Conservation (phyloP, 2,797 vertebrate species). For the Alauda arvensis region DNA sequence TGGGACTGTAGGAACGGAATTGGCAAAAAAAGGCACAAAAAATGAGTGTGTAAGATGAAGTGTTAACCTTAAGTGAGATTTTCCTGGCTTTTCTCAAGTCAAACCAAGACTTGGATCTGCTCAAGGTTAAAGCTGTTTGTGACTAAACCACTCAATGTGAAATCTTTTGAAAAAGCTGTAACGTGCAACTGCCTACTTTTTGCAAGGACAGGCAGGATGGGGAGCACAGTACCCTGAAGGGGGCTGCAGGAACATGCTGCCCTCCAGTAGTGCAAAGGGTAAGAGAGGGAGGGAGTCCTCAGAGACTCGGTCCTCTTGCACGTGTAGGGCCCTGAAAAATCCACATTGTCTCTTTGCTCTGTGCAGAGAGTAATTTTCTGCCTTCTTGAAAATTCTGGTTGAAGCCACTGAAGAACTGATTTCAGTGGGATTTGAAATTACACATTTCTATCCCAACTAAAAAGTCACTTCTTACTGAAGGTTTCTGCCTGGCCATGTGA, state of each 20-base stretch:
- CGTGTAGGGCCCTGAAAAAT: neutral
- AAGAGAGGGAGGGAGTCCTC: neutral
- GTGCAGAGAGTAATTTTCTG: neutral
- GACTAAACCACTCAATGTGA: neutral
- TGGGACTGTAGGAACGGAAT: conserved; percentile 6
- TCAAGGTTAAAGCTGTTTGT: neutral
- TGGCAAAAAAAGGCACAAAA: conserved; percentile 64
- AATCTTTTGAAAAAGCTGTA: neutral
- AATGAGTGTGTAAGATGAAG: neutral
- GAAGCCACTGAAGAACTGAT: neutral
- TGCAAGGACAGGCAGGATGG: neutral
- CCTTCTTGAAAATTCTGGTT: neutral
- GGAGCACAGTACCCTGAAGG: neutral
- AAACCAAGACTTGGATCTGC: neutral
- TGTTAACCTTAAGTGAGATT: conserved; percentile 16
- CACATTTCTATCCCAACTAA: neutral
- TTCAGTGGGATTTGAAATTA: neutral
- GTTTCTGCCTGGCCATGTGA: neutral
- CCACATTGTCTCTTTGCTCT: neutral
- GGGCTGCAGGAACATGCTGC: neutral
- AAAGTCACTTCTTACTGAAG: neutral
- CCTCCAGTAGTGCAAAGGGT: neutral
- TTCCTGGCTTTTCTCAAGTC: conserved; percentile 21
- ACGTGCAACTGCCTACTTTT: neutral
- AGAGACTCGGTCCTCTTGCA: neutral